Evolutionary conservation across 2,797 vertebrate species (phyloP).

Genomic region (Malacoraja senta): DNA sequence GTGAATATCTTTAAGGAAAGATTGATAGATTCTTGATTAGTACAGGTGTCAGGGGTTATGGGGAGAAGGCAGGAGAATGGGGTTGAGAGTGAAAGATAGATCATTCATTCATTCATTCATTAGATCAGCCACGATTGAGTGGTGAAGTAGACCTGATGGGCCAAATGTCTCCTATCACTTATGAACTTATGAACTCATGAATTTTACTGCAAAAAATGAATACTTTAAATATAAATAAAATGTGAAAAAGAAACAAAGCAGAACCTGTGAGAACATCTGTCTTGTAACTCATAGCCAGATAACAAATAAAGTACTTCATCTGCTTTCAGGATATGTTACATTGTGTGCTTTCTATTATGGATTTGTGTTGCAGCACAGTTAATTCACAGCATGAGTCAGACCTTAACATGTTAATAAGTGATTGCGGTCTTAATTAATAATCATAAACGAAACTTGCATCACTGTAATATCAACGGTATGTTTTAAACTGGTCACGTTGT

Average conservation of each 20-base stretch:
- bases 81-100: too few relatives aligned
- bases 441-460: neutral
- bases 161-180: too few relatives aligned
- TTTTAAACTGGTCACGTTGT: neutral
- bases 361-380: neutral
- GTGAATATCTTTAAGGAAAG: too few relatives aligned
- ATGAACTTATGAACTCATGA: too few relatives aligned
- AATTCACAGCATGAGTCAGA: neutral
- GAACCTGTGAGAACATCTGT: neutral
- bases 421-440: neutral
- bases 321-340: neutral
- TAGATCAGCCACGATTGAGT: too few relatives aligned
- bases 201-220: too few relatives aligned
- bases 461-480: neutral
- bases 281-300: neutral
- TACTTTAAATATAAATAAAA: too few relatives aligned
- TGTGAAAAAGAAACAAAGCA: neutral
- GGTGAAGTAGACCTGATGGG: too few relatives aligned
- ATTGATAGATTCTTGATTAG: too few relatives aligned
- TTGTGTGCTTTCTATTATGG: neutral
- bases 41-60: too few relatives aligned
- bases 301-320: neutral
- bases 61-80: too few relatives aligned
- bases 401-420: neutral
- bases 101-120: too few relatives aligned